Evolutionary conservation across 1,140 invertebrate species (phyloP), one percentile per base, ranked within the genome.

Genomic region (Patella vulgata): DNA sequence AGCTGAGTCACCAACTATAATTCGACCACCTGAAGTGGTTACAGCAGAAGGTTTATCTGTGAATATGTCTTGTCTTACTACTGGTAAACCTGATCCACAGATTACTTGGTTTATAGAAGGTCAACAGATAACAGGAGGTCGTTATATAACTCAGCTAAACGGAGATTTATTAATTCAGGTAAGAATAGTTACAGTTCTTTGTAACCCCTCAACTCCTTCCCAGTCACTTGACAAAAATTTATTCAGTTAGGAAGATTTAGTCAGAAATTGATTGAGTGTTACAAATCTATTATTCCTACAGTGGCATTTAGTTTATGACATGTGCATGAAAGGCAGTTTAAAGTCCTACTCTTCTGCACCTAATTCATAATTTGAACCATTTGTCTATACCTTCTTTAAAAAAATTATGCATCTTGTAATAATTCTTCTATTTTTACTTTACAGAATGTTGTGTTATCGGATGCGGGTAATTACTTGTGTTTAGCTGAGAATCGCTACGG

Each of bases 401-500:
- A 31, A 17, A 36, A 28, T 9, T 58, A 19, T 23, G 11, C 19
- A 28, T 36, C n/a, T 14, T 2, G n/a, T n/a, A n/a, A n/a, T n/a
- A 1, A 14, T 44, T 8, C 14, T 36, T 17, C 47, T 51, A 40
- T 43, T 42, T 40, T 62, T 61, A 23, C 48, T 40, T 72, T 72
- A 27, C 63, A 81, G 79, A 67, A 71, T 42, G 70, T 81, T 17
- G 68, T 75, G 11, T 54, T 75, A 43, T 72, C 75, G 25, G 82
- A 84, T 71, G 73, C 71, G 17, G 97, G 96, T 14, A 87, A 89
- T 27, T 99, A 98, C 82, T 91, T 89, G 9, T 99, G 97, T 82
- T 89, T 90, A 81, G 97, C 97, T 0, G 87, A 89, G 48, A 99
- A 99, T 82, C 97, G 96, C 82, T 93, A 97, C 78, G 95, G 95